Evolutionary conservation across 2,888 invertebrate species (phyloP), one percentile per base, ranked within the genome.

Genomic region (Tenodera sinensis): DNA sequence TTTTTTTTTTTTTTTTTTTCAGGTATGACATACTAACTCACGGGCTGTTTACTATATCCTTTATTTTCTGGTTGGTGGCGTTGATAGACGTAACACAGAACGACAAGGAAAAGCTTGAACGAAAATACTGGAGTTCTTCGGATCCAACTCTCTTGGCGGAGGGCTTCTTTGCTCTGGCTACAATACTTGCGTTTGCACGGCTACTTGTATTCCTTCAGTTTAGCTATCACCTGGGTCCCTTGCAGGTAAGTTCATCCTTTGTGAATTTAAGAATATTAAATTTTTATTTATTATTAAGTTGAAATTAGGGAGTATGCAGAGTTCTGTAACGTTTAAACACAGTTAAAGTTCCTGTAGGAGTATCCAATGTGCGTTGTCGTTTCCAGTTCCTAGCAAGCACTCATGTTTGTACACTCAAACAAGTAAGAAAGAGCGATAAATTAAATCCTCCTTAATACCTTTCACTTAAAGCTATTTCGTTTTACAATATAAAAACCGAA

Each of bases 111-210:
- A 93, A 94, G 89, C 92, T 95, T 92, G 96, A 95, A 91, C 93
- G 96, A 89, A 95, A 96, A 92, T 95, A 95, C 92, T 96, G 96
- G 96, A 93, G 94, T 91, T 94, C 94, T 91, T 93, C 95, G 90
- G 96, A 96, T 92, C 95, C 96, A 0, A 94, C 95, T 14, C 92
- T 96, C 88, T 93, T 96, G 28, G 95, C 95, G 7, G 96, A 96
- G 93, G 95, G 95, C 84, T 94, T 95, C 84, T 96, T 95, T 92
- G 95, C 96, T 84, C 92, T 96, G 15, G 96, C 96, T 8, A 95
- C 95, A 25, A 95, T 96, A 90, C 94, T 96, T 94, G 95, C 96
- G 12, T 96, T 94, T 92, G 94, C 95, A 91, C 95, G 95, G 91
- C 93, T 96, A 54, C 93, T 96, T 93, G 94, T 95, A 91, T 94